Conservation (phyloP, 1,140 invertebrate species). For the Cydia strobilella region DNA sequence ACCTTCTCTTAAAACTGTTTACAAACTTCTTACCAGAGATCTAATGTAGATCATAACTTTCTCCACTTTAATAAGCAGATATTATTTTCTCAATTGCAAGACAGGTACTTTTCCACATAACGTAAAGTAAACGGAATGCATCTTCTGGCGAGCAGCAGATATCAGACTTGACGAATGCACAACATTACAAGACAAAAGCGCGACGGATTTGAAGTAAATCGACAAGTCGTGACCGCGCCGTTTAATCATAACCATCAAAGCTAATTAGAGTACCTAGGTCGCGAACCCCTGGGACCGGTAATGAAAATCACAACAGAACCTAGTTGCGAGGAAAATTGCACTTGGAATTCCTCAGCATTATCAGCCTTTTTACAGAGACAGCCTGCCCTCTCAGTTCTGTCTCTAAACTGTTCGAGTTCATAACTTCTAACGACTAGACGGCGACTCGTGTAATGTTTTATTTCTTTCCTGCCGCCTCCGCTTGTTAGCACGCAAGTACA, state of each 20-base stretch:
- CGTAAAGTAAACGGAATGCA: conserved; percentile 36
- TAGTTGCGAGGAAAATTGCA: conserved; percentile 71
- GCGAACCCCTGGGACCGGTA: conserved; percentile 65
- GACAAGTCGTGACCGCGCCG: conserved; percentile 71
- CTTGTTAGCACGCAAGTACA: not conserved
- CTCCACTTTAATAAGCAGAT: not conserved
- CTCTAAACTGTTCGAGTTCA: conserved; percentile 5
- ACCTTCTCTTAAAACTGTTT: too few species aligned
- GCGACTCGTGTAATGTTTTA: conserved; percentile 1
- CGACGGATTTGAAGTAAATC: conserved; percentile 73
- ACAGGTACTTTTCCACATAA: not conserved
- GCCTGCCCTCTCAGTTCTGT: conserved; percentile 5
- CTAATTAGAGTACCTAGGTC: conserved; percentile 73
- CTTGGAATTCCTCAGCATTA: conserved; percentile 54
- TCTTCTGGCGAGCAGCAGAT: conserved; percentile 37
- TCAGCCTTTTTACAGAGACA: conserved; percentile 36
- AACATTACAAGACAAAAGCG: conserved; percentile 66
- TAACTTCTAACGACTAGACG: conserved; percentile 10
- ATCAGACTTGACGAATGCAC: conserved; percentile 60
- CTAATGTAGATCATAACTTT: not conserved
- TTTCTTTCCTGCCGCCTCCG: not conserved
- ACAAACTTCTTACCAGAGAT: too few species aligned
- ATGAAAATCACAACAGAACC: conserved; percentile 76
- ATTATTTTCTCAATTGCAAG: not conserved
- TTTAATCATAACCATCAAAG: conserved; percentile 77